phyloP scores from a whole-genome alignment of 2,797 vertebrate species.

The Acipenser transmontanus region DNA sequence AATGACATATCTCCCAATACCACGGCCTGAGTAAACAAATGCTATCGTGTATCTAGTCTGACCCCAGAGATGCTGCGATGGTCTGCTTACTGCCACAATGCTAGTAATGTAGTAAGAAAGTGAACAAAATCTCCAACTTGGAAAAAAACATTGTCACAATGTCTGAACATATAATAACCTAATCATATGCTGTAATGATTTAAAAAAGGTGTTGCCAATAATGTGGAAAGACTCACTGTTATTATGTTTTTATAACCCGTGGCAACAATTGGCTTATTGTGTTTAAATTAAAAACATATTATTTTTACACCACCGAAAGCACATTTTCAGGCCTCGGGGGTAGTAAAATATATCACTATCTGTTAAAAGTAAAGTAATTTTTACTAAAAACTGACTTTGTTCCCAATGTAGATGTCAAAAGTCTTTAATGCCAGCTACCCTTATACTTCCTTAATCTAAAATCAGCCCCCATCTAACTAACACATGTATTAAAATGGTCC shows the following conservation, averaged over 20 bases:
- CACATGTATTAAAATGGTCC: constrained; percentile 42
- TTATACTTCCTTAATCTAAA: constrained; percentile 45
- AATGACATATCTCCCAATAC: too few relatives aligned
- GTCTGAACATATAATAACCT: constrained; percentile 7
- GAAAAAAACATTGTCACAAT: background rate
- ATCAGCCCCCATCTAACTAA: constrained; percentile 40
- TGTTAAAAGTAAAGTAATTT: constrained; percentile 52
- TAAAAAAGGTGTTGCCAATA: constrained; percentile 5
- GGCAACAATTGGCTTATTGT: constrained; percentile 17
- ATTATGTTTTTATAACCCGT: constrained; percentile 11
- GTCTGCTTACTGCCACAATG: background rate
- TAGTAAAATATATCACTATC: constrained; percentile 56
- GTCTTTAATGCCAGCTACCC: constrained; percentile 57
- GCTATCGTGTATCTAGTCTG: background rate
- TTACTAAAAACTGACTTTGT: constrained; percentile 44
- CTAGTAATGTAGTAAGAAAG: background rate
- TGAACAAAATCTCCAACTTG: background rate
- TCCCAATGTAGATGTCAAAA: constrained; percentile 54
- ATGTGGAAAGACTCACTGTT: constrained; percentile 10
- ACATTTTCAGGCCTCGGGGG: constrained; percentile 43
- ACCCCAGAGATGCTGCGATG: background rate
- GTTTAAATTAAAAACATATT: constrained; percentile 40
- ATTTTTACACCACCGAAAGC: constrained; percentile 44
- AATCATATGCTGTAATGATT: constrained; percentile 6
- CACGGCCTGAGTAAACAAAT: too few relatives aligned